Base-by-base conservation (phyloP, 2,797 vertebrate genomes). In the Scyliorhinus canicula region DNA sequence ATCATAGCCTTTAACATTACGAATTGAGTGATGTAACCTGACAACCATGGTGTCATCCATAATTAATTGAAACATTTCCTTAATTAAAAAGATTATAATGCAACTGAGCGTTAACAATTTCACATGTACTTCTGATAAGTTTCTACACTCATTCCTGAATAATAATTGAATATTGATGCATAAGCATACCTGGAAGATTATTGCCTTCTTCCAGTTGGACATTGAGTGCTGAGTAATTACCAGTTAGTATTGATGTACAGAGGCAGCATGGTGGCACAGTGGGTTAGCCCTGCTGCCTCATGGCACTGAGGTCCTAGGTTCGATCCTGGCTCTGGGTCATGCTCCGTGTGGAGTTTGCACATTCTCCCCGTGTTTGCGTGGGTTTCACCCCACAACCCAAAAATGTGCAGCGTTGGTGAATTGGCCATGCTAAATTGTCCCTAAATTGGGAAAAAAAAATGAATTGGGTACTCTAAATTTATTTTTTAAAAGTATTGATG, bases 21-120 rank as follows among this genome's bases (percentile, higher is more conserved):
- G 67, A 93, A 67, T 26, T 93, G 67, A 94, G 93, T 52, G 67
- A 94, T 69, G 14, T 35, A 94, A 55, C 1, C 93, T 74, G 93
- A 94, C 93, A 94, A 74, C 44, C 12, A 50, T 19, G 50, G 44
- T 94, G 93, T 74, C 93, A 71, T 74, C 74, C 6, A 35, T 69
- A 94, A 94, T 94, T 94, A 94, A 94, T 26, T 74, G 67, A 52
- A 94, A 74, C 93, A 55, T 35, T 94, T 52, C 19, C 67, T 35
- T 67, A 71, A 52, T 94, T 94, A 71, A 94, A 94, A 52, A 94
- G 65, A 71, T 93, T 93, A 93, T 69, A 93, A 31, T 71, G 28
- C 16, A 47, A 55, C 67, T 94, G 44, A 71, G 93, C 47, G 67
- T 71, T 50, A 93, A 69, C 67, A 93, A 94, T 94, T n/a, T 74